Base-by-base conservation (phyloP, 1,140 invertebrate genomes). In the Orchesella cincta region DNA sequence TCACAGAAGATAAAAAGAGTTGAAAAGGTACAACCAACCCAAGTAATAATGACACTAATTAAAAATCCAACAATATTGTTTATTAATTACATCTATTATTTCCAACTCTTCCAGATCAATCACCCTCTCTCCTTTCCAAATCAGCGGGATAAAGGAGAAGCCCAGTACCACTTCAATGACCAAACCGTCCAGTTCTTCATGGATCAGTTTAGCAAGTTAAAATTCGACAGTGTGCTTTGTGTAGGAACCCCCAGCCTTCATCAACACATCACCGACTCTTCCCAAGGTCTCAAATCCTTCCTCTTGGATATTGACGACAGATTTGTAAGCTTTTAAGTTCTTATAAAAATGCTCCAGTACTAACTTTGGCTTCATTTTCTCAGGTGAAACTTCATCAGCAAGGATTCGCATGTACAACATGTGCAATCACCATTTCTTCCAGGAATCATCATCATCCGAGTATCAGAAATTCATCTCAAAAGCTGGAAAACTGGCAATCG, bases 401-500 rank as follows among this genome's bases (percentile, higher is more conserved):
- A 5, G 31, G 31, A 71, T 71, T 31, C 1, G 20, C 46, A 3
- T n/a, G 12, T 73, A 73, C 36, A 73, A 73, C 26, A 73, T 73
- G 71, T 73, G 71, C 39, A 73, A 73, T 73, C 71, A 73, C 29
- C 71, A 73, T 26, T 73, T 73, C 28, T 73, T 73, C 71, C 1
- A 39, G 8, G 36, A 36, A 12, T 14, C 71, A 3, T 71, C 34
- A 73, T n/a, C n/a, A n/a, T n/a, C n/a, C n/a, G 26, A 29, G 35
- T 23, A 73, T 73, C 5, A 2, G 71, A 39, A 73, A 23, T 73
- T 73, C 26, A 8, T 73, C 1, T 1, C 8, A 46, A 36, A 36
- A 2, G 8, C 71, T 12, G 5, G 23, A 3, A 46, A 36, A 23
- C 35, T 73, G 2, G 71, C 71, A 16, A 28, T 73, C 23, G 29